These are phyloP conservation scores for Podarcis siculus DNA, from an alignment of 2,797 vertebrate genomes.

Conservation along the genomic window DNA sequence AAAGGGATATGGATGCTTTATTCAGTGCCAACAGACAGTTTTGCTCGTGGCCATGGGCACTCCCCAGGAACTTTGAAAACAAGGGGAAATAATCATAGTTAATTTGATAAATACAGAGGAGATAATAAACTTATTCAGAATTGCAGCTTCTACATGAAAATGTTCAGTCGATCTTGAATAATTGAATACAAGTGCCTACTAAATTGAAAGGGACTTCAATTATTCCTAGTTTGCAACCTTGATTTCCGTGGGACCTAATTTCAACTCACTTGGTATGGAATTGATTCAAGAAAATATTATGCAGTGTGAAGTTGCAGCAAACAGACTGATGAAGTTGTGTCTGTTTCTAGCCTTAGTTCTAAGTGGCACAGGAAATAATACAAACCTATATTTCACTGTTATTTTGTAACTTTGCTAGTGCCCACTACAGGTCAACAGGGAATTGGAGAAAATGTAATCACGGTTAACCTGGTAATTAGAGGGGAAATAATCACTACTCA, in stretches of 20 bases:
- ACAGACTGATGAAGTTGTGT: background rate
- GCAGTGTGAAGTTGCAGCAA: background rate
- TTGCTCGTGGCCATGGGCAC: background rate
- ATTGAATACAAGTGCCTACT: background rate
- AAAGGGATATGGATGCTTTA: background rate
- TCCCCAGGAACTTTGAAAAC: background rate
- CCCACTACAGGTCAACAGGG: background rate
- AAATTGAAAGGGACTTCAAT: background rate
- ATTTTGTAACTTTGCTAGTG: background rate
- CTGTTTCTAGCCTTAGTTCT: background rate
- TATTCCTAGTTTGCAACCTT: rapidly evolving
- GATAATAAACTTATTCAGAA: background rate
- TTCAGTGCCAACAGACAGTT: background rate
- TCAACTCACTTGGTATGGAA: background rate
- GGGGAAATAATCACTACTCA: background rate
- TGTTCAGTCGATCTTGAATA: background rate
- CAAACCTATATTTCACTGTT: background rate
- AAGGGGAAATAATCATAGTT: background rate
- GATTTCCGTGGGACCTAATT: background rate
- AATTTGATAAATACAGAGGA: background rate
- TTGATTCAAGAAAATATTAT: too few species aligned
- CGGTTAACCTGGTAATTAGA: background rate
- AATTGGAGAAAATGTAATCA: background rate
- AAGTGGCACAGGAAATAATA: background rate
- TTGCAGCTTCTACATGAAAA: background rate